A percentile compares a stretch with the other conserved stretches of the same genome.
Evolutionary conservation across 2,113 vertebrate genomes (phyloP).

Genomic region (Mus spicilegus): DNA sequence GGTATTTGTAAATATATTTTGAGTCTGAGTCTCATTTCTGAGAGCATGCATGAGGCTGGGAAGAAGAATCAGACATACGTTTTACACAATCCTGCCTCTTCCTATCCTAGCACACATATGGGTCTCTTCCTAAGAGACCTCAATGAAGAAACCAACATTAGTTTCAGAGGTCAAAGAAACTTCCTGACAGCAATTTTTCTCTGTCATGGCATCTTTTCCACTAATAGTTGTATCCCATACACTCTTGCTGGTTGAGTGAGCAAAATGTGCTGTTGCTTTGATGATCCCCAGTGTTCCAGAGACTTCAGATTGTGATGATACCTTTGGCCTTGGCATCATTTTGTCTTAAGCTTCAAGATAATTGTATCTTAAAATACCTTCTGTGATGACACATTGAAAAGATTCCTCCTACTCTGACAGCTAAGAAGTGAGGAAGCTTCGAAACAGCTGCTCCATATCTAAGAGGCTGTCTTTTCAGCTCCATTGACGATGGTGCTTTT

Average conservation of each 20-base stretch:
- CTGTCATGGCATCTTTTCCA: not conserved
- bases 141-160: not conserved
- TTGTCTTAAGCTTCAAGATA: conserved; percentile 35
- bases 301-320: conserved; percentile 6
- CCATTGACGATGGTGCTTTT: conserved; percentile 62
- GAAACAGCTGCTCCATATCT: conserved; percentile 49
- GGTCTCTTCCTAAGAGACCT: not conserved
- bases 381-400: conserved; percentile 33
- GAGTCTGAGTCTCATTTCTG: no score
- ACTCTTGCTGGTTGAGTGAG: not conserved
- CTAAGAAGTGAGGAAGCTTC: conserved; percentile 33
- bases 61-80: no score
- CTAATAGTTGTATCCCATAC: not conserved
- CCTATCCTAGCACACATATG: not conserved
- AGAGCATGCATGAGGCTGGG: no score
- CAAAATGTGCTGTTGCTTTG: not conserved
- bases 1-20: no score
- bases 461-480: conserved; percentile 57
- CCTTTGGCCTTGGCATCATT: conserved; percentile 18
- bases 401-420: conserved; percentile 45
- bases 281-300: not conserved
- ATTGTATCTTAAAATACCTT: conserved; percentile 50
- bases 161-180: not conserved
- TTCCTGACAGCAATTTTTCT: not conserved
- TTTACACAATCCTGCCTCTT: not conserved